Evolutionary conservation across 2,888 invertebrate species (phyloP).

Genomic region (Mimumesa dahlbomi): DNA sequence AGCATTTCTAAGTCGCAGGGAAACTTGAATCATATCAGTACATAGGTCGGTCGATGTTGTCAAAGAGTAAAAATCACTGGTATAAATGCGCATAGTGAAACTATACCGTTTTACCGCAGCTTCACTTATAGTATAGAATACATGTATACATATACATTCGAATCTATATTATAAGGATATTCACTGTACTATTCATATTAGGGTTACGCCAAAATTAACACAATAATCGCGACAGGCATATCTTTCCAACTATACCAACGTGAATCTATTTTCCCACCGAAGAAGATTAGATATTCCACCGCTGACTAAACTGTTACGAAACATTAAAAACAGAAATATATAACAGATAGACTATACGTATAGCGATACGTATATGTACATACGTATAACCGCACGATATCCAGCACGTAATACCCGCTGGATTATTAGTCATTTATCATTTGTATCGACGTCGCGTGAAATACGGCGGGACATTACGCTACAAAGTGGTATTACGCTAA

Average conservation of each 20-base stretch:
- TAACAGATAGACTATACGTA: slow-evolving; percentile 8
- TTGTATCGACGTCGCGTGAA: slow-evolving; percentile 11
- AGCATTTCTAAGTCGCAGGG: no score
- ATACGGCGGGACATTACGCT: not conserved
- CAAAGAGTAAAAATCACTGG: no score
- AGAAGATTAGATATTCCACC: not conserved
- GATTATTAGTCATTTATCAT: slow-evolving; percentile 19
- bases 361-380: not conserved
- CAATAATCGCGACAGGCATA: no score
- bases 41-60: no score
- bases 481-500: slow-evolving; percentile 5
- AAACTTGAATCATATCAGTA: no score
- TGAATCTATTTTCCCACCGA: not conserved
- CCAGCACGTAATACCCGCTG: slow-evolving; percentile 3
- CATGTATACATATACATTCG: no score
- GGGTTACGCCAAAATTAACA: no score
- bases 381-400: slow-evolving; percentile 13
- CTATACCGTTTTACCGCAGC: no score
- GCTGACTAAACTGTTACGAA: slow-evolving; percentile 31
- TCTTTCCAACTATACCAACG: not conserved
- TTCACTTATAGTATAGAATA: no score
- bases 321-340: slow-evolving; percentile 20
- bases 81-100: no score
- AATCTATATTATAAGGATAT: no score
- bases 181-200: no score